Evolutionary conservation across 2,797 vertebrate genomes (phyloP), one percentile per base, ranked within the genome.

Genomic region (Triplophysa yarkandensis): DNA sequence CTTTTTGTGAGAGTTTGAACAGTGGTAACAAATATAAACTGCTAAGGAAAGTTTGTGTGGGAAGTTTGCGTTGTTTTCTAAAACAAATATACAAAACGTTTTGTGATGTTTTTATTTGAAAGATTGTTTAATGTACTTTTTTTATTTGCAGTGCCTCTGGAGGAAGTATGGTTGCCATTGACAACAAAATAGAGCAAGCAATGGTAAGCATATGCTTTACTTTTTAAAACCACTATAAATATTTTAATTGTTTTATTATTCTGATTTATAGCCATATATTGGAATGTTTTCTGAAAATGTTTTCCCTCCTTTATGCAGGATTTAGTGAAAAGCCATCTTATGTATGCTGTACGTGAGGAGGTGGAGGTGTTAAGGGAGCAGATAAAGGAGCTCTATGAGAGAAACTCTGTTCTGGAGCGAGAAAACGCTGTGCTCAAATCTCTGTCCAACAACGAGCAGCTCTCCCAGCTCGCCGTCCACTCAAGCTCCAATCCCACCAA

Each of bases 151-250:
- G 97, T 91, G 93, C 96, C 78, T 98, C 98, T 87, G 96, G 96
- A 93, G 94, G 95, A 80, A 98, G 96, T 84, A 95, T 95, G 87
- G 98, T 98, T 89, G 97, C 97, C 92, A 99, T 99, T 85, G 98
- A 99, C 90, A 99, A 99, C 92, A 99, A 99, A 94, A 99, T 99
- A 88, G 98, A 99, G 90, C 97, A 99, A 92, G 98, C 98, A 81
- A 99, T 99, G 98, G 98, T 99, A 88, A 98, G 98, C 95, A 48
- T 58, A 82, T 25, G 11, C 3, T 3, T 52, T 73, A 27, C 50
- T 9, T 1, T 2, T 46, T 21, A 9, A 23, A 27, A 39, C 25
- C 6, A n/a, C 25, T 11, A 13, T 57, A 25, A 34, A 34, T n/a
- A 21, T 14, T 4, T 4, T 10, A 0, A 6, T 13, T 6, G 4